A percentile compares a stretch with the other conserved stretches of the same genome.
These are phyloP conservation scores for Hirtodrosophila trivittata DNA, from an alignment of 2,888 invertebrate genomes.

Conservation along the genomic window DNA sequence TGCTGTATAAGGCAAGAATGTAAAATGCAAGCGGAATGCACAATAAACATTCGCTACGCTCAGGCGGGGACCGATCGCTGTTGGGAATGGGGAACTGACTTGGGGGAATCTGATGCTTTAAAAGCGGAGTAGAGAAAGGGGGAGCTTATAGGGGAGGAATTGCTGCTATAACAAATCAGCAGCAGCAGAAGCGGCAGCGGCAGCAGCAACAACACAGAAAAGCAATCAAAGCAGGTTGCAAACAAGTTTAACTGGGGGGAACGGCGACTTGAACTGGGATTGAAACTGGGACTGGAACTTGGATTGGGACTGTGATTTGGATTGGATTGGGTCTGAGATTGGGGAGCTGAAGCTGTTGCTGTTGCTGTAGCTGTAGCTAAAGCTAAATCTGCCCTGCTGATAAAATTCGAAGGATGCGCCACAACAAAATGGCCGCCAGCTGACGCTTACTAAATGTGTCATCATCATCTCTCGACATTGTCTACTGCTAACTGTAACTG, in stretches of 20 bases:
- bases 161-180: conserved; percentile 24
- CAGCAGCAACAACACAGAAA: conserved; percentile 58
- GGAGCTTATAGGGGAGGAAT: not conserved
- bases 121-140: not conserved
- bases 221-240: conserved; percentile 77
- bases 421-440: conserved; percentile 58
- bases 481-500: conserved; percentile 52
- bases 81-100: conserved; percentile 38
- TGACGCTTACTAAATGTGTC: conserved; percentile 56
- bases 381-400: conserved; percentile 32
- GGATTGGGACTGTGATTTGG: not conserved
- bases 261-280: conserved; percentile 1
- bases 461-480: conserved; percentile 28
- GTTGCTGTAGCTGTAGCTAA: not conserved
- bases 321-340: conserved; percentile 11
- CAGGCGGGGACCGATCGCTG: conserved; percentile 38
- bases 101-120: conserved; percentile 10
- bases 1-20: conserved; percentile 61
- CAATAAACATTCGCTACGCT: conserved; percentile 80
- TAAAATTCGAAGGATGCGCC: conserved; percentile 56
- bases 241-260: conserved; percentile 55
- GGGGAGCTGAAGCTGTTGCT: conserved; percentile 23
- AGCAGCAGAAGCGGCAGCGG: conserved; percentile 3
- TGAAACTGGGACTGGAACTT: conserved; percentile 7
- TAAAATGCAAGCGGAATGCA: conserved; percentile 79